Evolutionary conservation across 2,113 vertebrate genomes (phyloP), one percentile per base, ranked within the genome.

Genomic region (Seriola dumerili): DNA sequence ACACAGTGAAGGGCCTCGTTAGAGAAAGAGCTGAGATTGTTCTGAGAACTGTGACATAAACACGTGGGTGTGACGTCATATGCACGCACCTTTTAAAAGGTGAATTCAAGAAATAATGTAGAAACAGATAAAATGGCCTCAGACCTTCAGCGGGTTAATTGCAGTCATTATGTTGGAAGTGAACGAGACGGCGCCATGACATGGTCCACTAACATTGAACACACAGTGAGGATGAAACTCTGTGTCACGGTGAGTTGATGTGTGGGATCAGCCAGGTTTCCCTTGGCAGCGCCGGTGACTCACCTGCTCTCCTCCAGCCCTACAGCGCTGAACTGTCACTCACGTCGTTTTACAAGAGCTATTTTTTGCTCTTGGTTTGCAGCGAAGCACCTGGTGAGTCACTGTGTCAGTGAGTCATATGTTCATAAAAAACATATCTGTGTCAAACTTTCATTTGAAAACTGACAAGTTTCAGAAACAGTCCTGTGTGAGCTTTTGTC

Each of bases 321-420:
- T 54, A 36, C 8, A 42, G 46, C 36, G 42, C 21, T 19, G 21
- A 14, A 0, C 10, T 14, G 42, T 5, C 7, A 17, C 1, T 59
- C 1, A 25, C 36, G 23, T 14, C 29, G n/a, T 42, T 76, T 65
- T 59, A 42, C 5, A 42, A 40, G 8, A 17, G 1, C 1, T 61
- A 1, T 68, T 69, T 34, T 12, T 3, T 25, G 9, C n/a, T 12
- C 21, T 13, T 48, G 0, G 4, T 34, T 29, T 9, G 12, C 14
- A 5, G n/a, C 10, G 52, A 23, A 59, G 1, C 66, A 73, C 55
- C 66, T 85, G 70, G 25, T 87, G 85, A 89, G 25, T 88, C 80
- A 83, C 13, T 7, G n/a, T 11, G 38, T 5, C 13, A 19, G 29
- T 90, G 73, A 89, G 7, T 88, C 76, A 67, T 4, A 2, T 8